Evolutionary conservation across 2,888 invertebrate genomes (phyloP).

Genomic region (Prosopocoilus inquinatus): DNA sequence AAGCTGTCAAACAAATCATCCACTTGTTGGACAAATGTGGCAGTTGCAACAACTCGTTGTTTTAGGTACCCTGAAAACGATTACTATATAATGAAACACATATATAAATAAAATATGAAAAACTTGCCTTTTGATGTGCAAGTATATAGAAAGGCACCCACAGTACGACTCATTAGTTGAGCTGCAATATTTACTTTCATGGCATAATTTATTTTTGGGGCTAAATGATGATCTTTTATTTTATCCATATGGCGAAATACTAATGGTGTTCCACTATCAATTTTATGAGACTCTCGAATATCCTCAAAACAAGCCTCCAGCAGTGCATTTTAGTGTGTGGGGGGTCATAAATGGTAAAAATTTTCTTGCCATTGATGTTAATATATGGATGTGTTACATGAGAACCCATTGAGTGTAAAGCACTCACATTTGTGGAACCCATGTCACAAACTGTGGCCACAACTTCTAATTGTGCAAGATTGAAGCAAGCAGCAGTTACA

Average conservation of each 20-base stretch:
- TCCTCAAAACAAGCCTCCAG: not conserved
- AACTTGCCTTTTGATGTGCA: slow-evolving; percentile 18
- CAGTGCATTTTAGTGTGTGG: slow-evolving; percentile 3
- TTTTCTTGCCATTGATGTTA: not conserved
- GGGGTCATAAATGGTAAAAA: slow-evolving; percentile 1
- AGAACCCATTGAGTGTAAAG: too few species aligned
- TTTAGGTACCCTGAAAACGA: slow-evolving; percentile 18
- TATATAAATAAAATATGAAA: slow-evolving; percentile 8
- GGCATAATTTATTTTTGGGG: slow-evolving; percentile 24
- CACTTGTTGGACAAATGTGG: slow-evolving; percentile 24
- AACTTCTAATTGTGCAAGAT: too few species aligned
- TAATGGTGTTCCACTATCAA: not conserved
- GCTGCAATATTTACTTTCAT: slow-evolving; percentile 32
- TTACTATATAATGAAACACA: too few species aligned
- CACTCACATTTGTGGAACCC: too few species aligned
- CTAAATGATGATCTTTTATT: slow-evolving; percentile 20
- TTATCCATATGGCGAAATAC: slow-evolving; percentile 2
- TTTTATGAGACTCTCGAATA: not conserved
- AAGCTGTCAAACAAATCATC: slow-evolving; percentile 34
- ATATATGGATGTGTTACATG: too few species aligned
- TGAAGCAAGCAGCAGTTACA: too few species aligned
- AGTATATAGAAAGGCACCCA: slow-evolving; percentile 21
- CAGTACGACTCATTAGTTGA: slow-evolving; percentile 24
- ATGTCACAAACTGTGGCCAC: too few species aligned
- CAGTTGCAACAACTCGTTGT: slow-evolving; percentile 21